Percentiles rank a stretch among this genome's conserved stretches.
These are phyloP conservation scores for Astropecten irregularis DNA, from an alignment of 53 echinoderm and acorn worm species.

Conservation along the genomic window DNA sequence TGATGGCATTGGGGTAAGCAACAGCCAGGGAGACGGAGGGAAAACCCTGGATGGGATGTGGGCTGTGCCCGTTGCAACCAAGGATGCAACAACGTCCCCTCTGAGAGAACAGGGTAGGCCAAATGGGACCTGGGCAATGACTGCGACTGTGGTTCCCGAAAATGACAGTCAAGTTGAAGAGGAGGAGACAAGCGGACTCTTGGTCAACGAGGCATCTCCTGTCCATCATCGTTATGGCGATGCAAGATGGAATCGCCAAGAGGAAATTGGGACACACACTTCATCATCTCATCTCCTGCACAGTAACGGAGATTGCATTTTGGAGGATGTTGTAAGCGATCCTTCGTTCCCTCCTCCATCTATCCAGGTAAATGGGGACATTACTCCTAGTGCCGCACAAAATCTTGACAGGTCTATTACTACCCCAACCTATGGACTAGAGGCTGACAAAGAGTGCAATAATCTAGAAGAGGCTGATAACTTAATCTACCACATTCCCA, in stretches of 20 bases:
- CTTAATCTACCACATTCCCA: not conserved
- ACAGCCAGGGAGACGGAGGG: not conserved
- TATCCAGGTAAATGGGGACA: no score
- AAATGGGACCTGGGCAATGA: not conserved
- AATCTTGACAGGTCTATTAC: no score
- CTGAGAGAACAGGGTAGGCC: not conserved
- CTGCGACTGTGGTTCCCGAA: not conserved
- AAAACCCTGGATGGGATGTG: constrained; percentile 17
- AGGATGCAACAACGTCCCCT: not conserved
- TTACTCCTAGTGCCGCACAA: no score
- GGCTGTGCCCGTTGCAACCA: constrained; percentile 7
- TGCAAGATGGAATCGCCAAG: not conserved
- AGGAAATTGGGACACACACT: not conserved
- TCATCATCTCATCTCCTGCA: not conserved
- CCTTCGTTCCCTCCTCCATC: not conserved
- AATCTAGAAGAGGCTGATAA: not conserved
- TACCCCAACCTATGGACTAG: not conserved
- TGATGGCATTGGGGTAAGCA: constrained; percentile 25
- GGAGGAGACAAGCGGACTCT: not conserved
- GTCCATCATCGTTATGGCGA: not conserved
- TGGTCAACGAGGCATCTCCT: constrained; percentile 12
- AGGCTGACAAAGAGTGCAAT: constrained; percentile 10
- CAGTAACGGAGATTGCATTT: constrained; percentile 8
- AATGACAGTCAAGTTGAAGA: not conserved
- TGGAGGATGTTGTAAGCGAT: constrained; percentile 28